Evolutionary conservation across 2,113 vertebrate genomes (phyloP), one percentile per base, ranked within the genome.

Genomic region (Nipponia nippon): DNA sequence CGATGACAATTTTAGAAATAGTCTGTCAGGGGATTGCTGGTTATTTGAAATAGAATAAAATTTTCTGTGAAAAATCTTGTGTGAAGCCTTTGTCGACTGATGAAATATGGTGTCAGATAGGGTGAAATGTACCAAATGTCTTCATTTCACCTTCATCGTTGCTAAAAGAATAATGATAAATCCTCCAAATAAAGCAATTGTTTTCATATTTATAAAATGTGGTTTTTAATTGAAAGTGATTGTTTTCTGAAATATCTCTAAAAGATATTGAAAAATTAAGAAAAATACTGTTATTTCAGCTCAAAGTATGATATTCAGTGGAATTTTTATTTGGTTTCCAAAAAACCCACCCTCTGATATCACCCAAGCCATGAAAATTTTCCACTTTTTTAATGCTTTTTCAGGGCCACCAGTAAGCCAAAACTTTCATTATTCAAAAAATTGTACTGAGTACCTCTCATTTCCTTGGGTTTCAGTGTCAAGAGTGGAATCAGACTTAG

Each of bases 1-100:
- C 69, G 85, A 95, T 92, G 90, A 77, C 59, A 93, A 90, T 92
- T 89, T 87, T 63, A 95, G 90, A 97, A 95, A 63, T 76, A 93
- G 32, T 73, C 47, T 91, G 23, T 59, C 27, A 70, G 52, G 36
- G 70, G 81, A 94, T 62, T 93, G 53, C 50, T 76, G 22, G 80
- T 92, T 90, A 80, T 93, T 93, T 95, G 29, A 79, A 87, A 50
- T 36, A 10, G 36, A 78, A 82, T 72, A 84, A 95, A 87, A 89
- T 84, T 73, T 81, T 59, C 7, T 70, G 30, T 52, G 53, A 95
- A 89, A 89, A 82, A 63, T 67, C 32, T 71, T 87, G 17, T 52
- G 27, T 42, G 30, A 95, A 88, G 66, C 29, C 38, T 78, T 66
- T 87, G 12, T n/a, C 91, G 87, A 9, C 8, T 78, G 52, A 62